Percentiles rank a stretch among this genome's conserved stretches.
phyloP scores from a whole-genome alignment of 2,888 invertebrate species.

The Sphecodes monilicornis region DNA sequence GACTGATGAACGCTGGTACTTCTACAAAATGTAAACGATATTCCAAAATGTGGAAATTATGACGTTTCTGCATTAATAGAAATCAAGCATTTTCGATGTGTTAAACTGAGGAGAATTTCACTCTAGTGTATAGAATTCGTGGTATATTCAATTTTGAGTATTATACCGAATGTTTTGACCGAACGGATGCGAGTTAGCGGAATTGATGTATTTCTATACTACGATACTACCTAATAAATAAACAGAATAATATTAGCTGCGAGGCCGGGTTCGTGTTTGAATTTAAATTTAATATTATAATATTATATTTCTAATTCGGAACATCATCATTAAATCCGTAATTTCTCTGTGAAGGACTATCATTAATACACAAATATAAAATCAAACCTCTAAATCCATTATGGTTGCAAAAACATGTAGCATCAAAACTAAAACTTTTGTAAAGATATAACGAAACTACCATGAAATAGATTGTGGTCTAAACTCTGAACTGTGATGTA shows the following conservation, averaged over 20 bases:
- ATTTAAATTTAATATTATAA: not conserved
- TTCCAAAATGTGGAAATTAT: not conserved
- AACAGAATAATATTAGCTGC: not conserved
- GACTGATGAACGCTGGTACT: not conserved
- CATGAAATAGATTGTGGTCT: not conserved
- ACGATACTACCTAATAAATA: slow-evolving; percentile 4
- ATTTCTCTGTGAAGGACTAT: not conserved
- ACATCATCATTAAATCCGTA: not conserved
- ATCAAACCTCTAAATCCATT: not conserved
- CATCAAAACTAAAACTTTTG: not conserved
- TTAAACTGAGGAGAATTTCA: slow-evolving; percentile 5
- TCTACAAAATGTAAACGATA: not conserved
- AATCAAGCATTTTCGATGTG: not conserved
- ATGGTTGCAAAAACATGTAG: not conserved
- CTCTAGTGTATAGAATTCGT: not conserved
- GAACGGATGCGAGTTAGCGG: not conserved
- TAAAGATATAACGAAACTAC: not conserved
- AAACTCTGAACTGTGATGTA: not conserved
- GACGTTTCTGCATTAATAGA: not conserved
- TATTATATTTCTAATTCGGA: not conserved
- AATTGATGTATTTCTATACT: not conserved
- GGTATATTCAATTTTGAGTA: slow-evolving; percentile 3
- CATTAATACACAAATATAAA: not conserved
- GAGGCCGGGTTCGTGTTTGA: not conserved
- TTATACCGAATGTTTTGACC: not conserved